phyloP scores from a whole-genome alignment of 2,888 invertebrate species.

The Athripsodes cinereus region DNA sequence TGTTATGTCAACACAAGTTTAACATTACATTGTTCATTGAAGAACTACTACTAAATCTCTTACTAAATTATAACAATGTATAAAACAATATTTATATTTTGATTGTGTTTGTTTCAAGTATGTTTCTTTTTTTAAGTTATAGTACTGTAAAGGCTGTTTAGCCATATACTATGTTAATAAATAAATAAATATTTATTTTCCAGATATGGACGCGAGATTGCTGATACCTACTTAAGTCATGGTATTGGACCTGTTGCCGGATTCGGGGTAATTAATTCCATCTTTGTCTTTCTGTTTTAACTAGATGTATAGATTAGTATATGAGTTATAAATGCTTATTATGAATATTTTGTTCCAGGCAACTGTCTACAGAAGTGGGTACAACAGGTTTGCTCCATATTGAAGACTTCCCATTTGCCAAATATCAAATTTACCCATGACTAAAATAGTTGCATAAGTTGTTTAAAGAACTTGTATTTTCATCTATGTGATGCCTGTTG shows the following conservation, averaged over 20 bases:
- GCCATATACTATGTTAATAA: too few species aligned
- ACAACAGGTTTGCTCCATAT: constrained; percentile 93
- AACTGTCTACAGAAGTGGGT: constrained; percentile 88
- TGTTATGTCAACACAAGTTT: too few species aligned
- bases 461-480: constrained; percentile 28
- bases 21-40: too few species aligned
- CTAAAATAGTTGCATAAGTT: constrained; percentile 27
- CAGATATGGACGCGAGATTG: constrained; percentile 86
- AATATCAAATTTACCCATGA: constrained; percentile 28
- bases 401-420: constrained; percentile 42
- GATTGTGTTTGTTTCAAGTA: too few species aligned
- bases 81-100: too few species aligned
- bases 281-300: neutral
- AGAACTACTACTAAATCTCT: too few species aligned
- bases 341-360: constrained; percentile 54
- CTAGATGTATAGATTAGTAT: neutral
- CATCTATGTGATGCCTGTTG: constrained; percentile 28
- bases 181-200: too few species aligned
- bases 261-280: constrained; percentile 71
- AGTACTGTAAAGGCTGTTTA: too few species aligned
- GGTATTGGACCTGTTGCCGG: constrained; percentile 95
- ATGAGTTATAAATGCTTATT: neutral
- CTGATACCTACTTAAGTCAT: constrained; percentile 92
- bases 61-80: neutral
- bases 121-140: too few species aligned